Conservation (phyloP, 2,797 vertebrate species). For the Thaleichthys pacificus region DNA sequence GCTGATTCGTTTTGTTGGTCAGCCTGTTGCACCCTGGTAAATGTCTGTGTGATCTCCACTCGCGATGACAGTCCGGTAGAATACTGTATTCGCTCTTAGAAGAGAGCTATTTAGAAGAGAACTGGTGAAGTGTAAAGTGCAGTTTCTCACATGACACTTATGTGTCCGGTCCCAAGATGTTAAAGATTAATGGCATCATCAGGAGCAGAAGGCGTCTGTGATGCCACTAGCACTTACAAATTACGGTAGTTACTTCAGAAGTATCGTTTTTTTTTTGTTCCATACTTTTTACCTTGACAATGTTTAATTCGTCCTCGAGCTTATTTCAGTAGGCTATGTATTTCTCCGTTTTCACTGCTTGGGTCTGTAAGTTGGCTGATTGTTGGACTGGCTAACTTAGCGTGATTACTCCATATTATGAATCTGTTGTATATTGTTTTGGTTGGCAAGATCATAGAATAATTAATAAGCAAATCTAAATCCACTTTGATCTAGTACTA, state of each 20-base stretch:
- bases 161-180: slow-evolving; percentile 56
- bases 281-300: too few relatives aligned
- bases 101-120: slow-evolving; percentile 13
- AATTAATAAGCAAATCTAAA: too few relatives aligned
- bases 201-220: not conserved
- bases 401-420: too few relatives aligned
- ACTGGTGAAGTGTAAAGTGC: slow-evolving; percentile 70
- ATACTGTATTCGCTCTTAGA: slow-evolving; percentile 14
- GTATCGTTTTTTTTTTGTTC: too few relatives aligned
- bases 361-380: too few relatives aligned
- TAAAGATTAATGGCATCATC: slow-evolving; percentile 75
- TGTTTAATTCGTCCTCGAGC: too few relatives aligned
- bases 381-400: too few relatives aligned
- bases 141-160: slow-evolving; percentile 74
- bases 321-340: too few relatives aligned
- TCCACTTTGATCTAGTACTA: too few relatives aligned
- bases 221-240: not conserved
- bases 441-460: too few relatives aligned
- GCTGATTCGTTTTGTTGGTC: not conserved
- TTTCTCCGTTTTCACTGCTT: too few relatives aligned
- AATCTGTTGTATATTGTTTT: too few relatives aligned
- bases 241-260: not conserved
- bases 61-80: not conserved
- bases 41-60: not conserved
- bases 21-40: not conserved